Percentiles rank a stretch among this genome's conserved stretches.
phyloP scores from a whole-genome alignment of 92 coral and sea anemone genomes.

The Palythoa heliodiscus region DNA sequence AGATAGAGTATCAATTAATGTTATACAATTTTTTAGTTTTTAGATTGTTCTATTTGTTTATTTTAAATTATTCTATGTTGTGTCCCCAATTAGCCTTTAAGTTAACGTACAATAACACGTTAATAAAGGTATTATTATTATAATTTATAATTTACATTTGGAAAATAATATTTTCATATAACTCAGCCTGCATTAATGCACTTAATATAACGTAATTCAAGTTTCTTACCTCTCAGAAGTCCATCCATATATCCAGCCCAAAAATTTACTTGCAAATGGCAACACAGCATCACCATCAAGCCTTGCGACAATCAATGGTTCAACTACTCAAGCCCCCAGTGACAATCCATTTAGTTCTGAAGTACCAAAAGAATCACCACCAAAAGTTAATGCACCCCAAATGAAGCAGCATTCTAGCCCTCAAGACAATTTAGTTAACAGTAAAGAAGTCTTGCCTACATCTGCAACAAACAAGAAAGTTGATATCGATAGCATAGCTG shows the following conservation, averaged over 20 bases:
- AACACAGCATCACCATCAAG: neutral
- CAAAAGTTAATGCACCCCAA: neutral
- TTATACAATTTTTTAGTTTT: no score
- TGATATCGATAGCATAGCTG: neutral
- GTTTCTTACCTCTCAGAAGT: slow-evolving; percentile 22
- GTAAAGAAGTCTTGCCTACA: slow-evolving; percentile 29
- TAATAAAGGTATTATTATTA: no score
- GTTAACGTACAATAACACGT: no score
- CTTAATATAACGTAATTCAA: neutral
- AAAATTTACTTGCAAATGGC: slow-evolving; percentile 15
- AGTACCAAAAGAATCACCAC: neutral
- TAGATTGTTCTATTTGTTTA: no score
- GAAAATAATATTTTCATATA: no score
- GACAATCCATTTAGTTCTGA: slow-evolving; percentile 2
- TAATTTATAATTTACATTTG: no score
- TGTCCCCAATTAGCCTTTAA: no score
- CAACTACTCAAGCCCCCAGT: neutral
- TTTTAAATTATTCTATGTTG: no score
- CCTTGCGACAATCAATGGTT: neutral
- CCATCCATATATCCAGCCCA: slow-evolving; percentile 22
- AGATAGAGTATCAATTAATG: no score
- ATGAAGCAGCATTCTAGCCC: neutral
- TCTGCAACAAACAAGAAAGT: slow-evolving; percentile 15
- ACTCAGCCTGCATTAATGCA: neutral
- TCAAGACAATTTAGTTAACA: neutral